A percentile compares a stretch with the other conserved stretches of the same genome.
Evolutionary conservation across 2,888 invertebrate species (phyloP).

Genomic region (Dysmachus trigonus): DNA sequence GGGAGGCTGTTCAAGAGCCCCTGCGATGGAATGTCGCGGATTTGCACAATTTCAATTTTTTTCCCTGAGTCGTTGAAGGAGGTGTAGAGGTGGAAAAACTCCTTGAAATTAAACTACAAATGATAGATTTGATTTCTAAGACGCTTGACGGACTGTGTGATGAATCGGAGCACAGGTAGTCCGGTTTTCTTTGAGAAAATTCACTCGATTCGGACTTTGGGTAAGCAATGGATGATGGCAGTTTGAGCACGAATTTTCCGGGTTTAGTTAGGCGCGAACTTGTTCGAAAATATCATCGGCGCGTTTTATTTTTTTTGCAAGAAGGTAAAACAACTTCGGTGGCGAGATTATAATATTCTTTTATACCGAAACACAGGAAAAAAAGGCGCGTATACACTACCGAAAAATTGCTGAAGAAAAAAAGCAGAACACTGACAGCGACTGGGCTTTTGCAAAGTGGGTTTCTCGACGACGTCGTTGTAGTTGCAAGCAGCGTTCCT

Average conservation of each 20-base stretch:
- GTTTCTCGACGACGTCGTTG: background rate
- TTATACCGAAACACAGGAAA: constrained; percentile 19
- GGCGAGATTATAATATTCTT: constrained; percentile 2
- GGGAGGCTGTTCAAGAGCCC: background rate
- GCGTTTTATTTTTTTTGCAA: background rate
- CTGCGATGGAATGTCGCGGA: background rate
- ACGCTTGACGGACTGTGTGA: background rate
- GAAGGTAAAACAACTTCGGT: background rate
- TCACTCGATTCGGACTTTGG: background rate
- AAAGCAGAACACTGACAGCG: constrained; percentile 39
- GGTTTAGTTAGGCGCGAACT: constrained; percentile 5
- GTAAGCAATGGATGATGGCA: background rate
- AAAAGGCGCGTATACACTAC: constrained; percentile 38
- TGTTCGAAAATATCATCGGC: background rate
- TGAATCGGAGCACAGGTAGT: background rate
- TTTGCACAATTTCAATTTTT: background rate
- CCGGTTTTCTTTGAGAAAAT: background rate
- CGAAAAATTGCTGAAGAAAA: constrained; percentile 39
- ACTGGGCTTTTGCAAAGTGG: constrained; percentile 11
- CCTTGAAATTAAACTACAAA: background rate
- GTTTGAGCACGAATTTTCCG: background rate
- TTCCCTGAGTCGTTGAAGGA: background rate
- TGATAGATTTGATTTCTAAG: background rate
- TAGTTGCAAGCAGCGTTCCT: constrained; percentile 12
- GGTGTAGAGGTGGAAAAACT: background rate